phyloP scores from a whole-genome alignment of 1,140 invertebrate species.

The Lordiphosa stackelbergi region DNA sequence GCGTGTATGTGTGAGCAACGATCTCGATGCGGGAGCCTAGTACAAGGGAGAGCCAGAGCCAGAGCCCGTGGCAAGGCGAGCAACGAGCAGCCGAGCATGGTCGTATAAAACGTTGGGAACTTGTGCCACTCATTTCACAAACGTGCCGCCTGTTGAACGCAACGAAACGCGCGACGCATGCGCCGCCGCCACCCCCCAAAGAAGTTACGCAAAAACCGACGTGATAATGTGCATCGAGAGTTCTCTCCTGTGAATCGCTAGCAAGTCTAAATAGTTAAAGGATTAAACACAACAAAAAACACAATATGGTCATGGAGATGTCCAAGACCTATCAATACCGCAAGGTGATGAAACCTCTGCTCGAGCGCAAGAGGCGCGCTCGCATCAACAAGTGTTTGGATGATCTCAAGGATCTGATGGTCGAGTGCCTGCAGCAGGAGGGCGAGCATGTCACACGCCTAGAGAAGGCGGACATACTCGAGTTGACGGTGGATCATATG shows the following conservation, averaged over 20 bases:
- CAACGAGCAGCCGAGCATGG: conserved; percentile 25
- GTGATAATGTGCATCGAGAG: conserved; percentile 52
- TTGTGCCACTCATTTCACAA: conserved; percentile 71
- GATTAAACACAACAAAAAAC: background rate
- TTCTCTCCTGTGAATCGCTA: conserved; percentile 5
- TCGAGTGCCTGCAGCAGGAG: conserved; percentile 91
- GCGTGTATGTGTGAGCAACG: conserved; percentile 22
- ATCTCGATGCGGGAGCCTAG: conserved; percentile 62
- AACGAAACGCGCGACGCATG: conserved; percentile 51
- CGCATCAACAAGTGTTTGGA: conserved; percentile 96
- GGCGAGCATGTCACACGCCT: conserved; percentile 91
- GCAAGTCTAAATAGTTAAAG: conserved; percentile 21
- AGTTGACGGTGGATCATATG: conserved; percentile 95
- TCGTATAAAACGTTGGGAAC: conserved; percentile 69
- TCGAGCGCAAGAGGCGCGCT: conserved; percentile 94
- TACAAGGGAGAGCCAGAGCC: conserved; percentile 10
- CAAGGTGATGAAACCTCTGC: conserved; percentile 97
- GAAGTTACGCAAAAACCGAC: conserved; percentile 30
- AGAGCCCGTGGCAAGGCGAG: conserved; percentile 33
- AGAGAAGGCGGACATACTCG: conserved; percentile 98
- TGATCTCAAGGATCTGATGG: conserved; percentile 95
- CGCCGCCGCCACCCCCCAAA: conserved; percentile 26
- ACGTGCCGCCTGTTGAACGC: conserved; percentile 69
- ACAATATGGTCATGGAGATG: conserved; percentile 77
- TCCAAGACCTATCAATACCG: conserved; percentile 94